These are phyloP conservation scores for Phymastichus coffea DNA, from an alignment of 1,140 invertebrate species.

Conservation along the genomic window DNA sequence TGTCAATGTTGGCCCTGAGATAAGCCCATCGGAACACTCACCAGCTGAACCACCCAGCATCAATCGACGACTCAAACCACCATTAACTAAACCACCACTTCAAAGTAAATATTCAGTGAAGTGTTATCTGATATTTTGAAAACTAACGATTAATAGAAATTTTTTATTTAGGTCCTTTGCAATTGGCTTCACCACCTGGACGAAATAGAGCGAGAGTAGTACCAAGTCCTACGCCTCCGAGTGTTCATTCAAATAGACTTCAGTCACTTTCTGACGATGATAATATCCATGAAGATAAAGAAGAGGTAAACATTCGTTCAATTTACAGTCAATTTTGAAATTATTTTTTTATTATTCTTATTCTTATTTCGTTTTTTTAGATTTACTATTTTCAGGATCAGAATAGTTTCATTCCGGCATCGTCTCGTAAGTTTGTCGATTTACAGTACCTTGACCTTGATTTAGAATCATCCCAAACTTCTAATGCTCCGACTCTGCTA, in stretches of 20 bases:
- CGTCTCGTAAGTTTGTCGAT: conserved; percentile 31
- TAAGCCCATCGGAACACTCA: conserved; percentile 49
- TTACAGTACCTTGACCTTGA: conserved; percentile 79
- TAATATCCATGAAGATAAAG: conserved; percentile 48
- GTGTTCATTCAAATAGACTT: conserved; percentile 37
- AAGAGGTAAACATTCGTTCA: conserved; percentile 38
- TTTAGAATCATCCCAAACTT: conserved; percentile 56
- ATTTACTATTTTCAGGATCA: conserved; percentile 54
- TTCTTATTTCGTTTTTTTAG: conserved; percentile 36
- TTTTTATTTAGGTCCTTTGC: conserved; percentile 31
- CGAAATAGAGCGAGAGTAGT: conserved; percentile 54
- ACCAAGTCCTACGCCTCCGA: conserved; percentile 57
- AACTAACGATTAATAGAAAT: neutral
- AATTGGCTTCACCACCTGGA: conserved; percentile 52
- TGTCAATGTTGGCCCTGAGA: conserved; percentile 31
- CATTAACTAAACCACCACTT: conserved; percentile 42
- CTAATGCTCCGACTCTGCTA: conserved; percentile 40
- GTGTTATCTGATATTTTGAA: neutral
- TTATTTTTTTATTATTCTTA: conserved; percentile 4
- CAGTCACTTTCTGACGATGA: conserved; percentile 52
- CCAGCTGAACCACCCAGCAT: conserved; percentile 57
- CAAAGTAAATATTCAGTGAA: too few relatives aligned
- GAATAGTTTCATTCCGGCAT: conserved; percentile 49
- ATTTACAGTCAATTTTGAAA: neutral
- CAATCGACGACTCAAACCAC: conserved; percentile 60